Percentiles rank a stretch among this genome's conserved stretches.
phyloP scores from a whole-genome alignment of 2,113 vertebrate species.

The Gavia stellata region DNA sequence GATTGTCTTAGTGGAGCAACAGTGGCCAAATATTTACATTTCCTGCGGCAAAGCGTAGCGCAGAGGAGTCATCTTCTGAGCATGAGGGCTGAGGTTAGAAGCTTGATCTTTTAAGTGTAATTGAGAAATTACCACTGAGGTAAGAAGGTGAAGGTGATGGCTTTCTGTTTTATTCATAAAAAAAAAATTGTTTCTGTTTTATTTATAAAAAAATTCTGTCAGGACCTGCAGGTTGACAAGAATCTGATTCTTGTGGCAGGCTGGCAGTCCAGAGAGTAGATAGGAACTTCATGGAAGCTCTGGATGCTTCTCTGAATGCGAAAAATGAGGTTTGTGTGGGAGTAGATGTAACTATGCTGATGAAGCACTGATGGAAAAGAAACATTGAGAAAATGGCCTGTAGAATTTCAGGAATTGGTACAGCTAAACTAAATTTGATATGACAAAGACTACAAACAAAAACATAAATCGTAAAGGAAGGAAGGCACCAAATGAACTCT shows the following conservation, averaged over 20 bases:
- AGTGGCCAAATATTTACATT: conserved; percentile 49
- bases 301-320: background rate
- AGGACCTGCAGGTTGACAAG: background rate
- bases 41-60: background rate
- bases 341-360: background rate
- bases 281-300: background rate
- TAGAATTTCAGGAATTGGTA: background rate
- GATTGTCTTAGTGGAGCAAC: background rate
- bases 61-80: background rate
- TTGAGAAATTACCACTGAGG: background rate
- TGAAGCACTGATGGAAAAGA: background rate
- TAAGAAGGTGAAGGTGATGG: background rate
- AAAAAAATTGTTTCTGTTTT: background rate
- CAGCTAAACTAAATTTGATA: background rate
- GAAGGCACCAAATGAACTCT: background rate
- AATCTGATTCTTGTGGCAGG: background rate
- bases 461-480: background rate
- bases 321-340: background rate
- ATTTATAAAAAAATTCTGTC: background rate
- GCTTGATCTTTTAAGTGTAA: background rate
- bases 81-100: background rate
- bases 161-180: background rate
- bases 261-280: background rate
- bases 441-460: background rate
- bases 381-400: background rate